A percentile compares a stretch with the other conserved stretches of the same genome.
Conservation (phyloP, 1,140 invertebrate genomes). For the Sycophaga agraensis region DNA sequence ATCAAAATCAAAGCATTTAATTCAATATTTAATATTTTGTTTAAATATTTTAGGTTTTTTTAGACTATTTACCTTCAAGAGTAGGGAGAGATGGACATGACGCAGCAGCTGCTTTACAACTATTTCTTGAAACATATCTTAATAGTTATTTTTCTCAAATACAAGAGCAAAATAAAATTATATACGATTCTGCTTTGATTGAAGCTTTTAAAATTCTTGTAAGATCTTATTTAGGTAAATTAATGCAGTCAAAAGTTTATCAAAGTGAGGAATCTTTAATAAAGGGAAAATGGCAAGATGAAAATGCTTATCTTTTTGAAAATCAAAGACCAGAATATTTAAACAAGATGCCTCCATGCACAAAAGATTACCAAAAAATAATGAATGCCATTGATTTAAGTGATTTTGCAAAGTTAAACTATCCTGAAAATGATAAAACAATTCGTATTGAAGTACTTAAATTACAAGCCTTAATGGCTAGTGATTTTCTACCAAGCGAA, state of each 20-base stretch:
- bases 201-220: slow-evolving; percentile 62
- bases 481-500: slow-evolving; percentile 49
- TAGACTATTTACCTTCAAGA: slow-evolving; percentile 62
- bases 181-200: slow-evolving; percentile 53
- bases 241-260: slow-evolving; percentile 51
- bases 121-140: slow-evolving; percentile 60
- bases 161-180: slow-evolving; percentile 43
- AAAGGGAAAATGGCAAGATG: slow-evolving; percentile 31
- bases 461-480: slow-evolving; percentile 51
- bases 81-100: slow-evolving; percentile 60
- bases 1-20: background rate
- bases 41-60: slow-evolving; percentile 48
- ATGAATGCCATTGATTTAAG: slow-evolving; percentile 35
- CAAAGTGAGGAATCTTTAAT: slow-evolving; percentile 32
- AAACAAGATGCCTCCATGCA: slow-evolving; percentile 57
- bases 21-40: slow-evolving; percentile 29
- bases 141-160: slow-evolving; percentile 51
- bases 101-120: slow-evolving; percentile 58
- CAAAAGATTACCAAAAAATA: slow-evolving; percentile 42
- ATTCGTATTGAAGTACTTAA: slow-evolving; percentile 48
- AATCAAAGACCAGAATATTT: slow-evolving; percentile 55
- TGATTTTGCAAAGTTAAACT: slow-evolving; percentile 34
- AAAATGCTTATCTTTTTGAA: slow-evolving; percentile 53
- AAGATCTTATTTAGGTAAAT: slow-evolving; percentile 60
- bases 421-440: slow-evolving; percentile 32